phyloP scores from a whole-genome alignment of 2,888 invertebrate genomes.

The Dryobota labecula region DNA sequence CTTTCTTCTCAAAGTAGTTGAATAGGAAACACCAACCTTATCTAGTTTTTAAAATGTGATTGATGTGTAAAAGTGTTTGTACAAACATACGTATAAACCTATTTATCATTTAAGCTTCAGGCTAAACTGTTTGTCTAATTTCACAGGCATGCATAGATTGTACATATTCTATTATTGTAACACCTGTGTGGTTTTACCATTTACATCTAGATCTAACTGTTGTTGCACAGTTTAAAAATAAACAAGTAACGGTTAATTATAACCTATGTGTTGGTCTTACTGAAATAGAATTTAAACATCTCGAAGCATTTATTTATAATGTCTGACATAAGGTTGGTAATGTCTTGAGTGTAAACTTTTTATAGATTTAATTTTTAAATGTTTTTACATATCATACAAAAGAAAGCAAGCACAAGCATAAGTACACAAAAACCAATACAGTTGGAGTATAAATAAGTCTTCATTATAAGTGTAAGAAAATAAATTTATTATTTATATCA shows the following conservation, averaged over 20 bases:
- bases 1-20: no score
- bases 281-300: constrained; percentile 32
- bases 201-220: background rate
- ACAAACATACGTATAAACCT: no score
- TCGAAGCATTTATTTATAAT: constrained; percentile 26
- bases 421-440: no score
- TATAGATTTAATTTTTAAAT: background rate
- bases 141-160: constrained; percentile 9
- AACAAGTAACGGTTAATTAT: constrained; percentile 16
- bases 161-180: constrained; percentile 12
- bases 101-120: background rate
- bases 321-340: constrained; percentile 9
- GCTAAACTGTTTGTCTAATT: background rate
- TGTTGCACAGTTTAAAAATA: constrained; percentile 29
- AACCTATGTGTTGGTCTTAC: constrained; percentile 37
- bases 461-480: no score
- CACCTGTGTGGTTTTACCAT: constrained; percentile 23
- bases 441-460: no score
- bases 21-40: no score
- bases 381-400: no score
- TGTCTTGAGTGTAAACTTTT: background rate
- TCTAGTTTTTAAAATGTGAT: no score
- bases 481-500: no score
- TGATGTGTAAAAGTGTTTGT: no score
- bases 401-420: no score